Evolutionary conservation across 2,888 invertebrate genomes (phyloP), one percentile per base, ranked within the genome.

Genomic region (Rhingia rostrata): DNA sequence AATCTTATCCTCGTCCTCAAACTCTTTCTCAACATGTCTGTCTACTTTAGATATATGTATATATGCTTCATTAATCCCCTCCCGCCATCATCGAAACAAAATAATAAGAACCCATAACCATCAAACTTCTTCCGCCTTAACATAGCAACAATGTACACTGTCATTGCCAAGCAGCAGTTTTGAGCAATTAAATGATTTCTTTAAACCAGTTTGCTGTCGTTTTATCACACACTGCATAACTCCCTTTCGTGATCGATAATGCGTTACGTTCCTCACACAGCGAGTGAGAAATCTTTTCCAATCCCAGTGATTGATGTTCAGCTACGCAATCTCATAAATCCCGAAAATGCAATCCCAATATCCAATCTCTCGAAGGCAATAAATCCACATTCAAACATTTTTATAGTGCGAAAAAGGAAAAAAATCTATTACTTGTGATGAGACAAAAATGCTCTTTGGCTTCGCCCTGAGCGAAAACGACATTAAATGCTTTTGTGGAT

Each of bases 261-360:
- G 53, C 45, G 35, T 63, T 61, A 63, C 49, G 35, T 53, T 60
- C 22, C 9, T 33, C 37, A 45, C 37, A 35, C 33, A 9, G 10
- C 51, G 72, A 75, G 60, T 72, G 72, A 77, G 63, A 77, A 82
- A 83, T 78, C 78, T 78, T 72, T 72, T 82, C n/a, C 72, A 82
- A 77, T 77, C 54, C 47, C 49, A 61, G 63, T 84, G 83, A 84
- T 84, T 84, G 83, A 84, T 84, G 83, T 74, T 74, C 73, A 60
- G 67, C 79, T 74, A 84, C 79, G 79, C 79, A 84, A 74, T 79
- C 56, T 79, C 83, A 84, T 84, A 84, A 84, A 84, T 79, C 79
- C 67, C 73, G 73, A 83, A 83, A 83, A 74, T 83, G 83, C 83
- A 83, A 83, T 83, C 73, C 83, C 83, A 69, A 83, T 79, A 83